These are phyloP conservation scores for Phyllostomus discolor DNA, from an alignment of 2,113 vertebrate species.

Conservation along the genomic window DNA sequence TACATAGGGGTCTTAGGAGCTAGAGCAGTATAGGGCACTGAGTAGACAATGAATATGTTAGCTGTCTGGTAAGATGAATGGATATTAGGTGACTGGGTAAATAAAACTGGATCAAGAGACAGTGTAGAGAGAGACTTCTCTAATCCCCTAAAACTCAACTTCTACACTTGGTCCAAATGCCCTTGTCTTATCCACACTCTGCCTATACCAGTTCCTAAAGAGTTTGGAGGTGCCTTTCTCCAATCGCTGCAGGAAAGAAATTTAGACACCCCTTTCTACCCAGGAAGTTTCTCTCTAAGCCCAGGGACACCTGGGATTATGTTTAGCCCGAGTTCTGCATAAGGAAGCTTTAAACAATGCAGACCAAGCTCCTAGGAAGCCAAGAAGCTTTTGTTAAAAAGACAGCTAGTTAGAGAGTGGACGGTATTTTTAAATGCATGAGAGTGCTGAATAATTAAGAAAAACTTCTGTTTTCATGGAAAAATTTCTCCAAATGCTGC, in stretches of 20 bases:
- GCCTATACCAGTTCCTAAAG: background rate
- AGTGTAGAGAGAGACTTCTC: background rate
- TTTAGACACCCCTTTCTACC: background rate
- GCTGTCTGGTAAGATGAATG: background rate
- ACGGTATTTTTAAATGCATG: slow-evolving; percentile 63
- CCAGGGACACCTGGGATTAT: slow-evolving; percentile 34
- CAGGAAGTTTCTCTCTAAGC: background rate
- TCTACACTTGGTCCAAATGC: background rate
- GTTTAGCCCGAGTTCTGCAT: slow-evolving; percentile 17
- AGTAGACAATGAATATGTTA: background rate
- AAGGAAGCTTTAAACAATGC: slow-evolving; percentile 40
- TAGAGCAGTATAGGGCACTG: background rate
- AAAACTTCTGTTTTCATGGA: slow-evolving; percentile 61
- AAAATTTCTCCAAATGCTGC: slow-evolving; percentile 49
- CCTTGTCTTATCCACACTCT: background rate
- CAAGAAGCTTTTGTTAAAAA: slow-evolving; percentile 55
- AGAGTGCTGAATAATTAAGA: slow-evolving; percentile 69
- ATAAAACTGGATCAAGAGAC: background rate
- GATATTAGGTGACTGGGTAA: background rate
- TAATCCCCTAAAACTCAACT: background rate
- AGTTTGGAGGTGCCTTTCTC: background rate
- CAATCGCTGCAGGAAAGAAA: background rate
- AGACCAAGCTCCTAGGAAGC: background rate
- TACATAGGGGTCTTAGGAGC: background rate
- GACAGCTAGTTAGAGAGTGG: slow-evolving; percentile 59